Conservation (phyloP, 2,888 invertebrate species). For the Noctua janthe region DNA sequence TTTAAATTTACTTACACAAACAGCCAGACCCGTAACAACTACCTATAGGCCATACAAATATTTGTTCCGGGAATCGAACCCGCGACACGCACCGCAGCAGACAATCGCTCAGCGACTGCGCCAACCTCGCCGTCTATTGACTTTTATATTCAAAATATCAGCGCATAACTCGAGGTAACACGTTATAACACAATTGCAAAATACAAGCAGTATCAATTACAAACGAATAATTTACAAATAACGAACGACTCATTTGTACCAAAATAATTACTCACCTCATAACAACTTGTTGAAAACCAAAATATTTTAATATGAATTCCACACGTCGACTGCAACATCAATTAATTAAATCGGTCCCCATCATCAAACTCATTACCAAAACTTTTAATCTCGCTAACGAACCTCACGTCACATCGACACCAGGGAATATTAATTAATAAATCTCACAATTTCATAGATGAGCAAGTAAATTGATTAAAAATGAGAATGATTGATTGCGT, state of each 20-base stretch:
- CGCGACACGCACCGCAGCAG: too few species aligned
- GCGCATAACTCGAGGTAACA: neutral
- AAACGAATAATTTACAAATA: neutral
- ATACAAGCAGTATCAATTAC: neutral
- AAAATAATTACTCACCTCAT: constrained; percentile 3
- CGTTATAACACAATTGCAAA: neutral
- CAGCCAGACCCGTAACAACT: too few species aligned
- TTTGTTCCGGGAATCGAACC: too few species aligned
- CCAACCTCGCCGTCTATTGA: too few species aligned
- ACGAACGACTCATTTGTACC: neutral
- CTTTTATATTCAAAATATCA: neutral
- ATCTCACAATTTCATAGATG: constrained; percentile 76
- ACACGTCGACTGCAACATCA: constrained; percentile 28
- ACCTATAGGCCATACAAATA: too few species aligned
- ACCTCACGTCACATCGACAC: constrained; percentile 61
- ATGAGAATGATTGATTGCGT: constrained; percentile 83
- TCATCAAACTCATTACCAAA: constrained; percentile 64
- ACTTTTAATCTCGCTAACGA: constrained; percentile 70
- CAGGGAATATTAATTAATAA: constrained; percentile 58
- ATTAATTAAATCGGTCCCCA: constrained; percentile 55
- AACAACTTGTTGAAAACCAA: constrained; percentile 34
- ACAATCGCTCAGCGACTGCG: too few species aligned
- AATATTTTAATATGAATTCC: constrained; percentile 19
- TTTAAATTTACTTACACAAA: too few species aligned
- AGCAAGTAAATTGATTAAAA: constrained; percentile 85